Conservation (phyloP, 2,113 vertebrate species). For the Phyllopteryx taeniolatus region DNA sequence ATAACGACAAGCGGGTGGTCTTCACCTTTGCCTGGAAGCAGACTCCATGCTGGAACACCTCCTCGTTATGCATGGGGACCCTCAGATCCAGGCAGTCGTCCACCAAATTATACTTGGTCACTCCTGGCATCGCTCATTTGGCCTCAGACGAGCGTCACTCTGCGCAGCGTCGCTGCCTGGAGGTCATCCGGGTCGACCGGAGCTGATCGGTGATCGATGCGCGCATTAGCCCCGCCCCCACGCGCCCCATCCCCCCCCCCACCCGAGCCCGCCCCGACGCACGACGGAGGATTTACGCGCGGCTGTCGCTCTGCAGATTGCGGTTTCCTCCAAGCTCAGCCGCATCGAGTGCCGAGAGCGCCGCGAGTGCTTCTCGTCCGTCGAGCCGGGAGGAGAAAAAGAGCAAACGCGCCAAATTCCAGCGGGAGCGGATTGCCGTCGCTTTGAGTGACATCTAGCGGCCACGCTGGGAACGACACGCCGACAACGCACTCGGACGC, state of each 20-base stretch:
- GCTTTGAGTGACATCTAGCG: slow-evolving; percentile 60
- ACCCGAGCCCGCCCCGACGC: not conserved
- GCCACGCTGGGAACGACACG: slow-evolving; percentile 24
- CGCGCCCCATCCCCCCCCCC: not conserved
- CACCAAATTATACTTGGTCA: slow-evolving; percentile 92
- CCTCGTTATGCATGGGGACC: slow-evolving; percentile 91
- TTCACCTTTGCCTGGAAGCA: slow-evolving; percentile 92
- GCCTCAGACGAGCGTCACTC: slow-evolving; percentile 49
- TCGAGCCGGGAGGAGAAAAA: not conserved
- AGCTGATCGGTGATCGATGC: slow-evolving; percentile 25
- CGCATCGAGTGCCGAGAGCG: not conserved
- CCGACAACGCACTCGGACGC: not conserved
- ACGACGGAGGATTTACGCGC: slow-evolving; percentile 25
- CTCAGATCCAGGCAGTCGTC: slow-evolving; percentile 88
- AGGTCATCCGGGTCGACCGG: slow-evolving; percentile 51
- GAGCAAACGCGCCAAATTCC: not conserved
- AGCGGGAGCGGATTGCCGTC: not conserved
- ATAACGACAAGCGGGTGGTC: not conserved
- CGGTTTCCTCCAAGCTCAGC: not conserved
- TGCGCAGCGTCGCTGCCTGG: slow-evolving; percentile 25
- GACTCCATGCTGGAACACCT: slow-evolving; percentile 90
- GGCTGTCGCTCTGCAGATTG: slow-evolving; percentile 11
- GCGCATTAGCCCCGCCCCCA: slow-evolving; percentile 3
- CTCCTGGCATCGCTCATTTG: slow-evolving; percentile 82
- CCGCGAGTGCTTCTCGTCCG: not conserved